Conservation (phyloP, 2,113 vertebrate species). For the Nesogale talazaci region DNA sequence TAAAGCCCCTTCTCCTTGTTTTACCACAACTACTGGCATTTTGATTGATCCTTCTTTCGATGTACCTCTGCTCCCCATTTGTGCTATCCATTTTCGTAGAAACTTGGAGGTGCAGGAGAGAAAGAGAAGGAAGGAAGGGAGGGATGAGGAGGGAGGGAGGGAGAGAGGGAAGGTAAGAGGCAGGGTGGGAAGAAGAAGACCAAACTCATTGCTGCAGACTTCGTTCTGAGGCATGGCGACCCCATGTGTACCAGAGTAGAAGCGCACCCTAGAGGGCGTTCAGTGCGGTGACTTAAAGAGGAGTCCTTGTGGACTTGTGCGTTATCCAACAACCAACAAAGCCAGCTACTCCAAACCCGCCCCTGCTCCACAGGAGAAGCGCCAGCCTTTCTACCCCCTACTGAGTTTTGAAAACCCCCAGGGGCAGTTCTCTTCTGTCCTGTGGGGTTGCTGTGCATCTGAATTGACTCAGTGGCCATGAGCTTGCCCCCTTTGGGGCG, state of each 20-base stretch:
- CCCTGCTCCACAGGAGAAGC: too few relatives aligned
- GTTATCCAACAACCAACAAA: too few relatives aligned
- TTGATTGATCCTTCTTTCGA: background rate
- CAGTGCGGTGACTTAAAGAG: background rate
- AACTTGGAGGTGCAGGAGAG: constrained; percentile 1
- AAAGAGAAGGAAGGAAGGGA: too few relatives aligned
- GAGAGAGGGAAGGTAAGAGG: background rate
- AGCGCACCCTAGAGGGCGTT: background rate
- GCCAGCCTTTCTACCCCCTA: too few relatives aligned
- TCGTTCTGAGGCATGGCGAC: background rate
- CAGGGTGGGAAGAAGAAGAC: background rate
- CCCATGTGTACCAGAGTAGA: background rate
- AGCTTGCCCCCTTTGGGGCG: too few relatives aligned
- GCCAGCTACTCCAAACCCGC: too few relatives aligned
- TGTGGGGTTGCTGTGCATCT: too few relatives aligned
- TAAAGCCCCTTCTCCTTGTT: background rate
- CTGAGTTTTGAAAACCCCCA: too few relatives aligned
- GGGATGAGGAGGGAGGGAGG: background rate
- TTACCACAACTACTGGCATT: background rate
- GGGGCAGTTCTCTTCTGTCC: too few relatives aligned
- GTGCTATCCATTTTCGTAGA: constrained; percentile 8
- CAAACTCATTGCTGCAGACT: background rate
- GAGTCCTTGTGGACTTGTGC: too few relatives aligned
- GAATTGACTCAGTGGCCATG: background rate
- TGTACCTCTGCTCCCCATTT: background rate